Conservation (phyloP, 2,113 vertebrate species). For the Notothenia rossii region DNA sequence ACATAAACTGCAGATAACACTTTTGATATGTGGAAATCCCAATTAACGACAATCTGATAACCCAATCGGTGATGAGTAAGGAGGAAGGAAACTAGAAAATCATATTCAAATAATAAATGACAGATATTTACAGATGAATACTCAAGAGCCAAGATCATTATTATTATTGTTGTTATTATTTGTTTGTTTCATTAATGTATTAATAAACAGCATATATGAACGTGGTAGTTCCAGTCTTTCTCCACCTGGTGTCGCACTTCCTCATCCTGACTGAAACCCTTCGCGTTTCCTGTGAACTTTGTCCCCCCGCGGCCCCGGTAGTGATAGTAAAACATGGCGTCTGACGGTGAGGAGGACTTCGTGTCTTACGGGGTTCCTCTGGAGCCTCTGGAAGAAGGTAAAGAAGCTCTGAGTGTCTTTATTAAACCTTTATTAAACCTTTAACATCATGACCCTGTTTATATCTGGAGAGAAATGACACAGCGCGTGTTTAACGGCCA, state of each 20-base stretch:
- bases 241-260: constrained; percentile 8
- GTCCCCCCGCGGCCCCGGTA: constrained; percentile 53
- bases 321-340: constrained; percentile 82
- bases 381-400: constrained; percentile 90
- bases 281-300: constrained; percentile 1
- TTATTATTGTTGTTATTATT: no score
- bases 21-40: no score
- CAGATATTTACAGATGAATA: no score
- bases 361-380: constrained; percentile 87
- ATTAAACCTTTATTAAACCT: accelerated
- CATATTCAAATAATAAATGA: no score
- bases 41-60: no score
- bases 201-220: no score
- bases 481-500: neutral
- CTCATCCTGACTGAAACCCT: neutral
- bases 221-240: no score
- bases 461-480: neutral
- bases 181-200: no score
- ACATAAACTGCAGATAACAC: no score
- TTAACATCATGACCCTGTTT: neutral
- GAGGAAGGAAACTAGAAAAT: no score
- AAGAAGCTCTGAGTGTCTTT: neutral
- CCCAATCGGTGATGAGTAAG: no score
- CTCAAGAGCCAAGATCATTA: no score
- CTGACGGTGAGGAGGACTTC: constrained; percentile 85